Conservation (phyloP, 2,113 vertebrate species). For the Rhinichthys klamathensis region DNA sequence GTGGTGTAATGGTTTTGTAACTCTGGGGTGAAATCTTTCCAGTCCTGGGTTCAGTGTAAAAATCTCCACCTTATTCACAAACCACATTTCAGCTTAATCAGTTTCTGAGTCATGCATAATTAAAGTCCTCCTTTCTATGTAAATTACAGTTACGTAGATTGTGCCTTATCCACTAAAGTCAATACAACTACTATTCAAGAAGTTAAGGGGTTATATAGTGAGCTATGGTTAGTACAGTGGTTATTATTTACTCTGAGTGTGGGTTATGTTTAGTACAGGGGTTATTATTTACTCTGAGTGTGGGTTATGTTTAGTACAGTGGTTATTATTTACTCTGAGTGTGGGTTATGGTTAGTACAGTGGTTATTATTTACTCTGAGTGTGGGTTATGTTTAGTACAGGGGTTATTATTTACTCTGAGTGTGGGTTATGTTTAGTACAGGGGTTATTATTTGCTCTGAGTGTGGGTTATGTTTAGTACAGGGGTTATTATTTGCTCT, state of each 20-base stretch:
- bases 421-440: too few species aligned
- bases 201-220: neutral
- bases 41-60: neutral
- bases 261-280: too few species aligned
- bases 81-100: neutral
- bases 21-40: neutral
- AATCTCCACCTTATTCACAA: neutral
- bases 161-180: neutral
- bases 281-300: too few species aligned
- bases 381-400: too few species aligned
- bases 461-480: too few species aligned
- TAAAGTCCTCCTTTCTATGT: neutral
- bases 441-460: too few species aligned
- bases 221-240: neutral
- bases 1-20: neutral
- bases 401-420: too few species aligned
- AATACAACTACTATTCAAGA: neutral
- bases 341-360: too few species aligned
- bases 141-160: neutral
- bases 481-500: too few species aligned
- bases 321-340: too few species aligned
- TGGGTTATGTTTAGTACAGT: too few species aligned
- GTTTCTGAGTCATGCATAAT: neutral
- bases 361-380: too few species aligned
- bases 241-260: neutral